A percentile compares a stretch with the other conserved stretches of the same genome.
phyloP scores from a whole-genome alignment of 2,797 vertebrate species.

The Cottoperca gobio region DNA sequence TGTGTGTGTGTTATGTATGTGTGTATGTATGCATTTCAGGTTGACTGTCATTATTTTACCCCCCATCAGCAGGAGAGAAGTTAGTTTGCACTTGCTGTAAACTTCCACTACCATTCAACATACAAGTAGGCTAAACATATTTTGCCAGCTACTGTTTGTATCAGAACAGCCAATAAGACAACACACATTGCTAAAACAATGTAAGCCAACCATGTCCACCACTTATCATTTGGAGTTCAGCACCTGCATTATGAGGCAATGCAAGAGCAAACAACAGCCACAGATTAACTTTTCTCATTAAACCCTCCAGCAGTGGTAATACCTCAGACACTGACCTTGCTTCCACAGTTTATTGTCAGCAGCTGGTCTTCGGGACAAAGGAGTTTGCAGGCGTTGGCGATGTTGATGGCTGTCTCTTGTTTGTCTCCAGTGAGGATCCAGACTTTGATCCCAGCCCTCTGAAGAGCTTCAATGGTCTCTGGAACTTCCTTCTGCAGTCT shows the following conservation, averaged over 20 bases:
- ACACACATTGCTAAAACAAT: neutral
- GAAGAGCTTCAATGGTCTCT: conserved; percentile 91
- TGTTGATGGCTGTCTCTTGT: conserved; percentile 95
- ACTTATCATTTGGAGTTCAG: neutral
- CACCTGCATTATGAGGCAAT: neutral
- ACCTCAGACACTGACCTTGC: conserved; percentile 79
- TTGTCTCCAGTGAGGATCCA: conserved; percentile 99
- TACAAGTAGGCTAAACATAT: neutral
- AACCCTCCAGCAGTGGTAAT: neutral
- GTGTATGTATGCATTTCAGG: no score
- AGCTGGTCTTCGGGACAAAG: conserved; percentile 86
- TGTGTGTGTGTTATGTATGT: no score
- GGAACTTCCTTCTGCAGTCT: conserved; percentile 95
- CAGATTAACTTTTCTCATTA: neutral
- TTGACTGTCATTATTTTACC: neutral
- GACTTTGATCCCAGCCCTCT: conserved; percentile 91
- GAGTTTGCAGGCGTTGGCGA: conserved; percentile 92
- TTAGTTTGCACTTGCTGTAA: neutral
- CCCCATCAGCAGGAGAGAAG: neutral
- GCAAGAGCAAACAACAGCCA: neutral
- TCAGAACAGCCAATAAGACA: neutral
- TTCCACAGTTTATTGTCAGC: conserved; percentile 86
- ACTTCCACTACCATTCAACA: neutral
- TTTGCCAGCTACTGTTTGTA: neutral
- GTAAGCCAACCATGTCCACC: neutral